Evolutionary conservation across 2,888 invertebrate genomes (phyloP).

Genomic region (Pherbina coryleti): DNA sequence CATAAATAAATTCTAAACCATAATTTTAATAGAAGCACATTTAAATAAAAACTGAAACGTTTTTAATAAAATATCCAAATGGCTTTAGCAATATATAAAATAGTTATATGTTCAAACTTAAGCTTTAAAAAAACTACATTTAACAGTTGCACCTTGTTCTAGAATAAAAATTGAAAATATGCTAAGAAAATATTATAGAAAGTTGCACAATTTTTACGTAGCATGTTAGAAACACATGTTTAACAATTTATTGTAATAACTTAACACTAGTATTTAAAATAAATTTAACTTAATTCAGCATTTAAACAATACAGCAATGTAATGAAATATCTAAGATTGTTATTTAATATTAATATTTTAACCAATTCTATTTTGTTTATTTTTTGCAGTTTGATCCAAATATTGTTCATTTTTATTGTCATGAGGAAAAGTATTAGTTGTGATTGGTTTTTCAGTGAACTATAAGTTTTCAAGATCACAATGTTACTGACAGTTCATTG

Average conservation of each 20-base stretch:
- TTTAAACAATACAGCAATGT: background rate
- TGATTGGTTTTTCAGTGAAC: too few relatives aligned
- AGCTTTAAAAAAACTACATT: background rate
- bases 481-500: too few relatives aligned
- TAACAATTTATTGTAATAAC: background rate
- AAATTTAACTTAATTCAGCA: background rate
- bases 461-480: too few relatives aligned
- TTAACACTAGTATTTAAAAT: background rate
- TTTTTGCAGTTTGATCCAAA: too few relatives aligned
- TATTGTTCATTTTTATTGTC: too few relatives aligned
- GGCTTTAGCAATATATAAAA: background rate
- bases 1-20: too few relatives aligned
- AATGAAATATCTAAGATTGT: too few relatives aligned
- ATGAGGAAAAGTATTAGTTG: too few relatives aligned
- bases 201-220: slow-evolving; percentile 28
- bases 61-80: background rate
- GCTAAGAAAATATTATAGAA: background rate
- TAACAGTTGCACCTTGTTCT: background rate
- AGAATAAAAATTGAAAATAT: background rate
- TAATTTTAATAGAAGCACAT: background rate
- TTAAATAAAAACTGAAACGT: background rate
- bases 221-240: background rate
- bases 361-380: too few relatives aligned
- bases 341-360: too few relatives aligned
- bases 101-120: background rate